phyloP scores from a whole-genome alignment of 1,140 invertebrate genomes.

The Medauroidea extradentata region DNA sequence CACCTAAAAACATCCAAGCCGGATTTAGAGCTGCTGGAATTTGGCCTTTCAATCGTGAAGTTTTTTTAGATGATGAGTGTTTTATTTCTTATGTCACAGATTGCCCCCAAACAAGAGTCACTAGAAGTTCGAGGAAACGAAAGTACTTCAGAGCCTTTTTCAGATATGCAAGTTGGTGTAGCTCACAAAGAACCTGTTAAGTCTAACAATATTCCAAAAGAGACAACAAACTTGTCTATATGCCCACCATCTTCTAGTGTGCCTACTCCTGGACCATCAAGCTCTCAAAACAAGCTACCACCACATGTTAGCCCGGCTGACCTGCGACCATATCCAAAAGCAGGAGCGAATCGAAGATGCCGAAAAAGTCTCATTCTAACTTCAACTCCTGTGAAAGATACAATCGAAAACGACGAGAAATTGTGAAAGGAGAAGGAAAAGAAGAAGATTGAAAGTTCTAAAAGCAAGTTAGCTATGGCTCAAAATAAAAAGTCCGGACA shows the following conservation, averaged over 20 bases:
- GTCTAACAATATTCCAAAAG: too few species aligned
- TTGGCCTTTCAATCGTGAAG: slow-evolving; percentile 35
- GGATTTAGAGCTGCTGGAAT: slow-evolving; percentile 35
- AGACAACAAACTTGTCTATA: background rate
- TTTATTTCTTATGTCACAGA: background rate
- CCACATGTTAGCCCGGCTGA: background rate
- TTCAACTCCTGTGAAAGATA: too few species aligned
- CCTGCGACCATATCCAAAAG: background rate
- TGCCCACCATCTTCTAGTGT: too few species aligned
- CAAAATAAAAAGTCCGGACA: too few species aligned
- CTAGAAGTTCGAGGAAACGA: background rate
- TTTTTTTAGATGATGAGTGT: slow-evolving; percentile 24
- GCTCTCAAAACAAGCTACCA: background rate
- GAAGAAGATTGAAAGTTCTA: too few species aligned
- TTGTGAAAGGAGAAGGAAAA: too few species aligned
- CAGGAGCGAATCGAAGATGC: background rate
- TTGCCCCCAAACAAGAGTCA: background rate
- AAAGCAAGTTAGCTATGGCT: too few species aligned
- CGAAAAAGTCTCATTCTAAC: too few species aligned
- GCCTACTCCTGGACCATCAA: too few species aligned
- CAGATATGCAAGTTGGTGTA: background rate
- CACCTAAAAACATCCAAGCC: slow-evolving; percentile 40
- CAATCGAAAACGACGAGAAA: too few species aligned
- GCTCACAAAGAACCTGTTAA: background rate
- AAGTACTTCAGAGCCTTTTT: background rate